Base-by-base conservation (phyloP, 2,797 vertebrate genomes). In the Triplophysa yarkandensis region DNA sequence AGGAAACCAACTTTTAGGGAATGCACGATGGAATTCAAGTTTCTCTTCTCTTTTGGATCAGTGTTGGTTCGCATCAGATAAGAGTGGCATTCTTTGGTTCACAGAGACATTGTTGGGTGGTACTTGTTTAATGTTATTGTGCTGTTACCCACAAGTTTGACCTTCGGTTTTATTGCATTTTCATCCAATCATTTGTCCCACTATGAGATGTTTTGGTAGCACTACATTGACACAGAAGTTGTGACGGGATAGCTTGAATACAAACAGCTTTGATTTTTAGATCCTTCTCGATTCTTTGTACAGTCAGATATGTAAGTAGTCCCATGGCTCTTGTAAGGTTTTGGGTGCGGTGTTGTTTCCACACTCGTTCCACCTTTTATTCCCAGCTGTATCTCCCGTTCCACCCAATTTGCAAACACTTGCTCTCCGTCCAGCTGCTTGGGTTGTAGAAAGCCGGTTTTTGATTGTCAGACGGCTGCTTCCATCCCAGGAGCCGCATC, bases 401-500 rank as follows among this genome's bases (percentile, higher is more conserved):
- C 55, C 50, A 17, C 30, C 48, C 41, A 55, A 6, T 73, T 39
- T 70, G 43, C 28, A 36, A 63, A 69, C 39, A 28, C 68, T 27
- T 19, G n/a, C 5, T 16, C 43, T 39, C 28, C 1, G 19, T 54
- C 55, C 23, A 23, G 9, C 13, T 25, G 28, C 28, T 54, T 34
- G 36, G 2, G 27, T 21, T 55, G 27, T 70, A 7, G 16, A 30
- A 27, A 68, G 27, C 64, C 50, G 39, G 19, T 46, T 17, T 77
- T 54, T 67, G 65, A 27, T 71, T 52, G 62, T 17, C 28, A 69
- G 36, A 30, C 55, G 44, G 46, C 34, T 27, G 4, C 14, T 34
- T 32, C 57, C 36, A 2, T 73, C 71, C 48, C 36, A 13, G 19
- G 36, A 57, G 61, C 34, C 34, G 65, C 71, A 64, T 73, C 11